Base-by-base conservation (phyloP, 1,140 invertebrate genomes). In the Nasonia giraulti region DNA sequence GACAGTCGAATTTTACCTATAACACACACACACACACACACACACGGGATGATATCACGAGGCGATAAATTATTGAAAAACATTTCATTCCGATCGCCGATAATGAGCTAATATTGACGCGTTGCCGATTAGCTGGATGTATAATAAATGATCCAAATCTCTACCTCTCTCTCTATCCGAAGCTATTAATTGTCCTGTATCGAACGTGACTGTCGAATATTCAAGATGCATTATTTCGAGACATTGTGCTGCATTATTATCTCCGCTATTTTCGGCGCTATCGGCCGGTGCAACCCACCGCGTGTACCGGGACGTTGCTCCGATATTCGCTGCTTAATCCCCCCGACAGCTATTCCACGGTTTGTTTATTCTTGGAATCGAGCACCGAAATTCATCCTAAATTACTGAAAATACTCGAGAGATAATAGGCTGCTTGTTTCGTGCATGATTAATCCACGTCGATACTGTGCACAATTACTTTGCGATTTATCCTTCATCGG, bases 211-310 rank as follows among this genome's bases (percentile, higher is more conserved):
- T 33, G 68, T 31, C 37, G 27, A 82, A 82, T 75, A 55, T 55
- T 20, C 80, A 82, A 75, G 80, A 75, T 75, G 71, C 71, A 82
- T 82, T 82, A 75, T 82, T 82, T 55, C 12, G 40, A 74, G 47
- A 55, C 68, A 20, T 66, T 78, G 47, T 62, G 47, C 7, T 62
- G n/a, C 37, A 81, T 73, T 71, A 81, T 73, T 71, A 71, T 81
- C 80, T 50, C 40, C 10, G n/a, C n/a, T 31, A 81, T 81, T 81
- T 81, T 81, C 80, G 23, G 44, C n/a, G 27, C 14, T 23, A 44
- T 44, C 74, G 20, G 3, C 2, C 17, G 2, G 10, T 10, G 4
- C 6, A 71, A 17, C 27, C 23, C 69, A 11, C 12, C 27, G 7
- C 20, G 2, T 27, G 27, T 11, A 7, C 8, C 10, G 17, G 14